phyloP scores from a whole-genome alignment of 2,797 vertebrate species.

The Myoxocephalus aenaeus region DNA sequence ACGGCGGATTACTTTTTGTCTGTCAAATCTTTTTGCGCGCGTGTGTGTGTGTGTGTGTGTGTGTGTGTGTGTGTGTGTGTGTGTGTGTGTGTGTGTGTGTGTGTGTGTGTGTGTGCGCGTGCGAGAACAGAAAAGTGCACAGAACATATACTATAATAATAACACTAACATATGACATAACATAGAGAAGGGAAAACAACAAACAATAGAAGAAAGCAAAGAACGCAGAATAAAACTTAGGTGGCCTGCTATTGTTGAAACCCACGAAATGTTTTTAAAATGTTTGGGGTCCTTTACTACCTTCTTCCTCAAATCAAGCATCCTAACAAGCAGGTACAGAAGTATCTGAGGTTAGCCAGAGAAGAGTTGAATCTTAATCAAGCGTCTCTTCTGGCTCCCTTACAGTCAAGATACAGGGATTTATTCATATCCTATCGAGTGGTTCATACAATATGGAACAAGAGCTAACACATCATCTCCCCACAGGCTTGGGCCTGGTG shows the following conservation, averaged over 20 bases:
- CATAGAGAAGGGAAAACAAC: slow-evolving; percentile 5
- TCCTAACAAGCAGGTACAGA: neutral
- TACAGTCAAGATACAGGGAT: neutral
- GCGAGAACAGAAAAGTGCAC: neutral
- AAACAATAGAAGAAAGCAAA: neutral
- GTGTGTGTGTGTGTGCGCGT: neutral
- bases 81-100: neutral
- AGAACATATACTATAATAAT: neutral
- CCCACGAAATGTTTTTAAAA: neutral
- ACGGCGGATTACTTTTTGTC: slow-evolving; percentile 9
- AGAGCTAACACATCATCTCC: too few relatives aligned
- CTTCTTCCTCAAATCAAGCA: neutral
- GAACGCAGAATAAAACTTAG: neutral
- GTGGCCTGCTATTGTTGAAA: slow-evolving; percentile 1
- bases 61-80: neutral
- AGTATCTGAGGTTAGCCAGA: neutral
- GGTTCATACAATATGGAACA: neutral
- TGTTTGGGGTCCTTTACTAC: neutral
- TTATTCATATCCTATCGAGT: neutral
- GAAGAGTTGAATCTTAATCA: neutral
- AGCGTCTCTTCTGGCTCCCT: too few relatives aligned
- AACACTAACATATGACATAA: neutral
- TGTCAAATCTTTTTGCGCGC: slow-evolving; percentile 12
- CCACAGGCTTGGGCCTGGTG: too few relatives aligned
- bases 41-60: neutral